Percentiles rank a stretch among this genome's conserved stretches.
These are phyloP conservation scores for Microcebus murinus DNA, from an alignment of 2,113 vertebrate genomes.

Conservation along the genomic window DNA sequence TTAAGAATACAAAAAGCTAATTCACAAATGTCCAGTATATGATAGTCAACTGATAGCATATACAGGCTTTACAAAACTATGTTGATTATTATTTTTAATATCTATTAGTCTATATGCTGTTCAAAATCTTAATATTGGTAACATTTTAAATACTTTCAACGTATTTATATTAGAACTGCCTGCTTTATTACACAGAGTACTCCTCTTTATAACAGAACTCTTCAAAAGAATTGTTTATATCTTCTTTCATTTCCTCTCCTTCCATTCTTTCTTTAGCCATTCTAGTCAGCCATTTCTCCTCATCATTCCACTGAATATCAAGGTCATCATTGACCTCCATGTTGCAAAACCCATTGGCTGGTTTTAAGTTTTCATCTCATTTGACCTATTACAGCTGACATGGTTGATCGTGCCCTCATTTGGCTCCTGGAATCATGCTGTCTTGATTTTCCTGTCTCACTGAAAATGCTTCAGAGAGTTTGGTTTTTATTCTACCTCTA, in stretches of 20 bases:
- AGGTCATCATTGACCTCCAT: background rate
- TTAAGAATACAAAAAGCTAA: constrained; percentile 22
- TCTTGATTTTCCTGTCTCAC: constrained; percentile 14
- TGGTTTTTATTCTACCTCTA: constrained; percentile 20
- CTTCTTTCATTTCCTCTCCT: background rate
- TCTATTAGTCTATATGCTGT: background rate
- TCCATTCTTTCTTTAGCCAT: background rate
- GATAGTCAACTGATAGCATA: constrained; percentile 5
- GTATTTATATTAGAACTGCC: constrained; percentile 23
- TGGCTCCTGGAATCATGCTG: background rate
- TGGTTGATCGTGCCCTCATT: background rate
- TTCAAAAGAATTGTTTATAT: background rate
- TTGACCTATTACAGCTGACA: background rate
- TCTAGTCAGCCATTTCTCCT: background rate
- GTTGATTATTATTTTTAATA: constrained; percentile 12
- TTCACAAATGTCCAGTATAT: background rate
- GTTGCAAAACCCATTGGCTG: background rate
- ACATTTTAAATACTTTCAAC: constrained; percentile 41
- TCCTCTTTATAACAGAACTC: background rate
- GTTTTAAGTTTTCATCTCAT: background rate
- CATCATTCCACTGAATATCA: background rate
- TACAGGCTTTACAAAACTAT: background rate
- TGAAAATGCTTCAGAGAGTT: background rate
- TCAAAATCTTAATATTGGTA: background rate
- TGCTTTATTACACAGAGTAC: constrained; percentile 9